These are phyloP conservation scores for Podarcis siculus DNA, from an alignment of 2,797 vertebrate genomes.

Conservation along the genomic window DNA sequence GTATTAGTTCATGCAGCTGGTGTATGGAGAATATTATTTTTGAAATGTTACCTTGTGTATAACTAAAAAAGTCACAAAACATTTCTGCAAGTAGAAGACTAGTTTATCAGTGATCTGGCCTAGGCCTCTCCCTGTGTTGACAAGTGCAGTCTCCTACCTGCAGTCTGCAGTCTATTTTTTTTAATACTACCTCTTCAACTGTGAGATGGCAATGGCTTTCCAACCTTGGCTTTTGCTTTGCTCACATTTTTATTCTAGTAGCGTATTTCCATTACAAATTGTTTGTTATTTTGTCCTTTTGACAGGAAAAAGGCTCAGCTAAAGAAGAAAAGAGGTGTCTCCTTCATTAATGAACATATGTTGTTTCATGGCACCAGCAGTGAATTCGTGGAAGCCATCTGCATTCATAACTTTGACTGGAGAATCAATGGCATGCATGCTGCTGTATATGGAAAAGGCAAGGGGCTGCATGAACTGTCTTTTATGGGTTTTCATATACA, in stretches of 20 bases:
- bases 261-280: background rate
- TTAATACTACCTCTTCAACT: background rate
- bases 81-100: background rate
- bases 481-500: background rate
- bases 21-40: background rate
- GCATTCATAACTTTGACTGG: conserved; percentile 98
- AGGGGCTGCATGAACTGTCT: background rate
- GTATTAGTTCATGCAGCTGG: background rate
- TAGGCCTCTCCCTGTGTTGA: background rate
- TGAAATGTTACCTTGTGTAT: background rate
- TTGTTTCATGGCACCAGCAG: conserved; percentile 95
- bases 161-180: background rate
- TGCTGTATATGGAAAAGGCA: conserved; percentile 96
- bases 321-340: conserved; percentile 88
- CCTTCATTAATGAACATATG: conserved; percentile 93
- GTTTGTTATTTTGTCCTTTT: conserved; percentile 56
- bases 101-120: background rate
- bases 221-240: background rate
- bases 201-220: background rate
- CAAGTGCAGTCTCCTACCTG: background rate
- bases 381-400: conserved; percentile 96
- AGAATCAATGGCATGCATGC: conserved; percentile 94
- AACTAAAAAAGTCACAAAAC: background rate
- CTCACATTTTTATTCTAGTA: no score
- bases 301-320: conserved; percentile 94